Conservation (phyloP, 2,797 vertebrate species). For the Hyperoplus immaculatus region DNA sequence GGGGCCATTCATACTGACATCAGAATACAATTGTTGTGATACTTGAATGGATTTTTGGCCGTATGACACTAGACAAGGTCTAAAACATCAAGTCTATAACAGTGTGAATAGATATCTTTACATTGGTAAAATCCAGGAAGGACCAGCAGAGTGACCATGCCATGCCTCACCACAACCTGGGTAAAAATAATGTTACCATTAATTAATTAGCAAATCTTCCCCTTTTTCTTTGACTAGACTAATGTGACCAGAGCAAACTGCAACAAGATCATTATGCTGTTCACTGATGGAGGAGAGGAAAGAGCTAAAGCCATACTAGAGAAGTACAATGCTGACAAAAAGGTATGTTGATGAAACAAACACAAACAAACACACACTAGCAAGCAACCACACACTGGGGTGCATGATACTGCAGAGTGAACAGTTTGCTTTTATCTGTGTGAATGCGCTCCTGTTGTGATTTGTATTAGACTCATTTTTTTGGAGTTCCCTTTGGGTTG, state of each 20-base stretch:
- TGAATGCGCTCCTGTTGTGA: constrained; percentile 15
- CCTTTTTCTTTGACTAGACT: constrained; percentile 76
- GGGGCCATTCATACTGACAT: not conserved
- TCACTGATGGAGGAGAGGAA: constrained; percentile 98
- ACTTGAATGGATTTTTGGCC: not conserved
- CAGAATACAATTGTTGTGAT: not conserved
- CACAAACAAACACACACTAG: constrained; percentile 11
- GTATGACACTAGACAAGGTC: not conserved
- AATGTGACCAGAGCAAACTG: constrained; percentile 97
- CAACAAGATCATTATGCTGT: constrained; percentile 99
- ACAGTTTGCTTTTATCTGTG: constrained; percentile 39
- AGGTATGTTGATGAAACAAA: constrained; percentile 81
- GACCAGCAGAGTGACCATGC: not conserved
- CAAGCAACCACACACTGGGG: not conserved
- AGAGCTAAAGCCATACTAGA: constrained; percentile 94
- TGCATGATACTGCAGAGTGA: constrained; percentile 16
- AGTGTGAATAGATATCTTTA: not conserved
- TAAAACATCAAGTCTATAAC: not conserved
- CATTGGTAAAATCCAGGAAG: not conserved
- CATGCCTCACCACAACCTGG: not conserved
- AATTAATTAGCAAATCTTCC: not conserved
- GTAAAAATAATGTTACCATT: not conserved
- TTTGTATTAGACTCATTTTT: constrained; percentile 57
- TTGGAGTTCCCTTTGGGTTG: constrained; percentile 52
- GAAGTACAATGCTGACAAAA: constrained; percentile 94